phyloP scores from a whole-genome alignment of 2,888 invertebrate genomes.

The Rhimphoctona megacephalus region DNA sequence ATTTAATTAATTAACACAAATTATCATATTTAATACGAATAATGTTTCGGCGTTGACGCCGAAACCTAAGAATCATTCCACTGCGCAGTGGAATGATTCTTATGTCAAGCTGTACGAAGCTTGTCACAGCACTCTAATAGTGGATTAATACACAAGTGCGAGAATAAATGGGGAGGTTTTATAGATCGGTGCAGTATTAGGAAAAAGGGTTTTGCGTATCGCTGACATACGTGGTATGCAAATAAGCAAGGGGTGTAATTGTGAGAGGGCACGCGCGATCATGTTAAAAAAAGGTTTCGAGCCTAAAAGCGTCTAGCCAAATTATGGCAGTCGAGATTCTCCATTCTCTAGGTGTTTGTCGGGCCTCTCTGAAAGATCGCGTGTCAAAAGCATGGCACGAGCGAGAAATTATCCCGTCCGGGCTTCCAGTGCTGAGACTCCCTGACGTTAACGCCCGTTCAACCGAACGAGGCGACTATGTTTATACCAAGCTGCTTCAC shows the following conservation, averaged over 20 bases:
- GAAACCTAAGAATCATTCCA: too few relatives aligned
- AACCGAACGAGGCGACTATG: slow-evolving; percentile 34
- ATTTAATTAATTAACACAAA: too few relatives aligned
- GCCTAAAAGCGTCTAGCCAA: slow-evolving; percentile 58
- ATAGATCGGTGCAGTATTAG: background rate
- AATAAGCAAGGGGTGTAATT: slow-evolving; percentile 53
- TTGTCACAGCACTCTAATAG: slow-evolving; percentile 15
- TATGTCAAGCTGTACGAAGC: background rate
- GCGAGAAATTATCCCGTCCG: slow-evolving; percentile 78
- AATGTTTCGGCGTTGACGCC: background rate
- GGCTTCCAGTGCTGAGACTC: slow-evolving; percentile 60
- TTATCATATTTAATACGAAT: background rate
- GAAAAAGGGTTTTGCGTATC: slow-evolving; percentile 25
- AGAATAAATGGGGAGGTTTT: background rate
- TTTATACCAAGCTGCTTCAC: slow-evolving; percentile 42
- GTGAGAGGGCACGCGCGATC: slow-evolving; percentile 15
- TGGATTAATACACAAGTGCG: slow-evolving; percentile 52
- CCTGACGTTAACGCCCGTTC: slow-evolving; percentile 64
- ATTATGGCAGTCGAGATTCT: slow-evolving; percentile 43
- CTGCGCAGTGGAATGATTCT: background rate
- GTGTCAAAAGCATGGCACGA: slow-evolving; percentile 75
- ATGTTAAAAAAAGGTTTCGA: slow-evolving; percentile 52
- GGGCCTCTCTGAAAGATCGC: slow-evolving; percentile 71
- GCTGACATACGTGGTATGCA: slow-evolving; percentile 60
- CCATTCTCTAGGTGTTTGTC: slow-evolving; percentile 41